Conservation (phyloP, 2,797 vertebrate species). For the Sphenodon punctatus region DNA sequence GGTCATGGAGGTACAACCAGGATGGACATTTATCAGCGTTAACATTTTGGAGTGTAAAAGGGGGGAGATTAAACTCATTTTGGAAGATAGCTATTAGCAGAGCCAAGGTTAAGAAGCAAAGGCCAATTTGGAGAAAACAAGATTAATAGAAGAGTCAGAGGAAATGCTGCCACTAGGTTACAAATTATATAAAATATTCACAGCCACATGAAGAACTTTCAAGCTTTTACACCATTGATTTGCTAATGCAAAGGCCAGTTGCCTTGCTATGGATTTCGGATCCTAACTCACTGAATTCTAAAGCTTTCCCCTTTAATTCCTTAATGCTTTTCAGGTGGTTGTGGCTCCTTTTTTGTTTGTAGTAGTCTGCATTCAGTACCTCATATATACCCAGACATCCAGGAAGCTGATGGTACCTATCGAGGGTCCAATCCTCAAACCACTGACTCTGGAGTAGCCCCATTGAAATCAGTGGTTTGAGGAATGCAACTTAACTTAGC, state of each 20-base stretch:
- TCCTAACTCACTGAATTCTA: not conserved
- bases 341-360: not conserved
- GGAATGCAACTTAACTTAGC: too few relatives aligned
- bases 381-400: too few relatives aligned
- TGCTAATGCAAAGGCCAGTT: conserved; percentile 9
- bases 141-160: not conserved
- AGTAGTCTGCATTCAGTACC: not conserved
- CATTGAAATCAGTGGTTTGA: too few relatives aligned
- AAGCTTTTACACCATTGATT: conserved; percentile 17
- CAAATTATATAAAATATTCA: not conserved
- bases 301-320: not conserved
- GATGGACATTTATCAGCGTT: too few relatives aligned
- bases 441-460: too few relatives aligned
- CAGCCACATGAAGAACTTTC: not conserved
- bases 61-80: too few relatives aligned
- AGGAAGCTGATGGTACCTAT: too few relatives aligned
- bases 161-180: not conserved
- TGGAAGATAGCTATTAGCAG: not conserved
- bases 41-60: too few relatives aligned
- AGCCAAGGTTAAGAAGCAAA: not conserved
- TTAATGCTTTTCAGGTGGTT: not conserved
- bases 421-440: too few relatives aligned
- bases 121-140: not conserved
- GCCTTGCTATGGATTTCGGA: not conserved
- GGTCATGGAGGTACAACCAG: too few relatives aligned